Conservation (phyloP, 2,797 vertebrate genomes). For the Hypotaenidia okinawae region DNA sequence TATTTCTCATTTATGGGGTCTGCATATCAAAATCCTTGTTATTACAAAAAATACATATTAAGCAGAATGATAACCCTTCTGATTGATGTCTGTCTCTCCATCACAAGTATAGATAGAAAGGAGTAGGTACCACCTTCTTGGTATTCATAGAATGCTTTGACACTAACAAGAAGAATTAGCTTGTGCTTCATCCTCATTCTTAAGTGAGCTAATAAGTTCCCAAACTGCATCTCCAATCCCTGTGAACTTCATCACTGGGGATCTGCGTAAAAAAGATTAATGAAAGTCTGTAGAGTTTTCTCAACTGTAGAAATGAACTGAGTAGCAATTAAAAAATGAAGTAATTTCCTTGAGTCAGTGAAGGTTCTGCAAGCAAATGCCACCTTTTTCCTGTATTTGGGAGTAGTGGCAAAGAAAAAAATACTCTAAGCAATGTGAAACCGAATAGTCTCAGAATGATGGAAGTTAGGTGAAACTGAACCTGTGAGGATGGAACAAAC, state of each 20-base stretch:
- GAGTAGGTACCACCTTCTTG: neutral
- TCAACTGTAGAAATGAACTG: neutral
- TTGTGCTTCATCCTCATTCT: neutral
- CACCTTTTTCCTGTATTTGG: neutral
- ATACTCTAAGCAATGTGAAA: neutral
- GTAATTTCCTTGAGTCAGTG: neutral
- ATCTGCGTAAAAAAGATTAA: neutral
- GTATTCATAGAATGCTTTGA: neutral
- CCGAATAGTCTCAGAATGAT: neutral
- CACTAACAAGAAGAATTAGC: neutral
- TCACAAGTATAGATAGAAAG: neutral
- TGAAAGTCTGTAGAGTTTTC: neutral
- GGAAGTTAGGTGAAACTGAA: neutral
- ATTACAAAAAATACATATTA: neutral
- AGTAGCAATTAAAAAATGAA: neutral
- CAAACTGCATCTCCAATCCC: neutral
- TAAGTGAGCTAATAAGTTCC: neutral
- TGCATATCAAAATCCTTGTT: neutral
- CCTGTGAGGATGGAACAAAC: neutral
- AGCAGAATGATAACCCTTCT: neutral
- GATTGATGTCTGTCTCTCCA: neutral
- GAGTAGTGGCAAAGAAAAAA: neutral
- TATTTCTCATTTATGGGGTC: neutral
- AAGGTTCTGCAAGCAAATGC: neutral
- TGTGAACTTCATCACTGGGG: neutral